Conservation (phyloP, 1,140 invertebrate genomes). For the Aphidius ervi region DNA sequence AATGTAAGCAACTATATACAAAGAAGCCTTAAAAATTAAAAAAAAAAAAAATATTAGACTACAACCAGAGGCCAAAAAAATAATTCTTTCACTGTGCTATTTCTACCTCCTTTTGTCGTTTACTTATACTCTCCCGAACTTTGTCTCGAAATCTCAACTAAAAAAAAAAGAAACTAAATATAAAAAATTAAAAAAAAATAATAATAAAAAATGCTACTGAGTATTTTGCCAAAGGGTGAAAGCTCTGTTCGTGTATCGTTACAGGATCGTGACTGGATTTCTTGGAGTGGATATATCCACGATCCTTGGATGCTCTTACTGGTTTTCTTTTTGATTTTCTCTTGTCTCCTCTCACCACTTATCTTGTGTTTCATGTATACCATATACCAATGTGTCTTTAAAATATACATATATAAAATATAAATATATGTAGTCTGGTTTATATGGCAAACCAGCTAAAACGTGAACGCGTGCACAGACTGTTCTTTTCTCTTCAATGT, state of each 20-base stretch:
- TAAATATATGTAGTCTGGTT: slow-evolving; percentile 9
- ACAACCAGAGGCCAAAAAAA: no score
- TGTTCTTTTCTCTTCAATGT: slow-evolving; percentile 3
- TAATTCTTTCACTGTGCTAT: no score
- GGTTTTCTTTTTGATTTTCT: no score
- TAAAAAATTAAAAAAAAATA: slow-evolving; percentile 9
- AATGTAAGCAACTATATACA: no score
- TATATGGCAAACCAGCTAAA: neutral
- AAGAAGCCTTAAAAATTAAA: no score
- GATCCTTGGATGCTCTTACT: slow-evolving; percentile 5
- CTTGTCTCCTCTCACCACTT: no score
- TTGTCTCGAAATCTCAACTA: neutral
- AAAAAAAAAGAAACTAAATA: slow-evolving; percentile 2
- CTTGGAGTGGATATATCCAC: slow-evolving; percentile 10
- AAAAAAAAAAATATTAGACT: no score
- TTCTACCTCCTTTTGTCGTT: no score
- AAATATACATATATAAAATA: neutral
- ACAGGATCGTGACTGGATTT: slow-evolving; percentile 22
- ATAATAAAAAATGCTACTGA: slow-evolving; percentile 16
- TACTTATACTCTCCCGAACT: neutral
- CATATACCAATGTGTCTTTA: neutral
- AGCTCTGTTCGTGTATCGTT: slow-evolving; percentile 14
- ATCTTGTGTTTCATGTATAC: slow-evolving; percentile 5
- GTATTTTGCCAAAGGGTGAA: slow-evolving; percentile 20
- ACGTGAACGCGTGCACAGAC: slow-evolving; percentile 4